Conservation (phyloP, 1,140 invertebrate genomes). For the Philaenus spumarius region DNA sequence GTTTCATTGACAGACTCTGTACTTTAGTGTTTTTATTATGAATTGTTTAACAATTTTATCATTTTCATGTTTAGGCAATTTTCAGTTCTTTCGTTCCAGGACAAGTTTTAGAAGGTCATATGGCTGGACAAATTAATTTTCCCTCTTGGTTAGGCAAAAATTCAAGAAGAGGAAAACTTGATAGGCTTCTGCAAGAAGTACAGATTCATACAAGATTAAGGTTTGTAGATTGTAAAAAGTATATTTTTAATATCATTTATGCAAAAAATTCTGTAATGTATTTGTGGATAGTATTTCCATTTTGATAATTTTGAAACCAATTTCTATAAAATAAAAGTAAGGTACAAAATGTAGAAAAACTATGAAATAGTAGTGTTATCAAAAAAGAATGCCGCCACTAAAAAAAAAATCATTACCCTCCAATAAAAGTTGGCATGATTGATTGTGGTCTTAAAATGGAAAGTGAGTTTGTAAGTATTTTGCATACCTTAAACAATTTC, state of each 20-base stretch:
- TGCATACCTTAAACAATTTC: too few species aligned
- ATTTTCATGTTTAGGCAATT: constrained; percentile 66
- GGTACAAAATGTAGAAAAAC: background rate
- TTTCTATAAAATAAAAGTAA: background rate
- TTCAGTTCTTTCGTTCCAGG: constrained; percentile 89
- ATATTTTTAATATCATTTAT: background rate
- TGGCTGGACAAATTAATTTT: constrained; percentile 76
- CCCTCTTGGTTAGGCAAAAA: constrained; percentile 95
- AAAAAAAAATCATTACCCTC: background rate
- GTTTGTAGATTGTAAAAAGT: too few species aligned
- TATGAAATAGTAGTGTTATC: background rate
- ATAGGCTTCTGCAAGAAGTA: constrained; percentile 75
- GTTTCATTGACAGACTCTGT: too few species aligned
- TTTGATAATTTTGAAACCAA: too few species aligned
- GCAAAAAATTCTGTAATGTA: background rate
- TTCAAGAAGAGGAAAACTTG: constrained; percentile 74
- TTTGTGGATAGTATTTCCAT: too few species aligned
- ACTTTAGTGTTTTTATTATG: too few species aligned
- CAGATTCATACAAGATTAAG: constrained; percentile 70
- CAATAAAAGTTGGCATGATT: background rate
- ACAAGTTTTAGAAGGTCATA: constrained; percentile 69
- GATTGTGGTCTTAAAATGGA: too few species aligned
- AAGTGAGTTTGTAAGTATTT: too few species aligned
- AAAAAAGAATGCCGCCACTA: background rate
- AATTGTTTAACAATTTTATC: too few species aligned